Percentiles rank a stretch among this genome's conserved stretches.
Conservation (phyloP, 2,888 invertebrate genomes). For the Hirtodrosophila alboralis region DNA sequence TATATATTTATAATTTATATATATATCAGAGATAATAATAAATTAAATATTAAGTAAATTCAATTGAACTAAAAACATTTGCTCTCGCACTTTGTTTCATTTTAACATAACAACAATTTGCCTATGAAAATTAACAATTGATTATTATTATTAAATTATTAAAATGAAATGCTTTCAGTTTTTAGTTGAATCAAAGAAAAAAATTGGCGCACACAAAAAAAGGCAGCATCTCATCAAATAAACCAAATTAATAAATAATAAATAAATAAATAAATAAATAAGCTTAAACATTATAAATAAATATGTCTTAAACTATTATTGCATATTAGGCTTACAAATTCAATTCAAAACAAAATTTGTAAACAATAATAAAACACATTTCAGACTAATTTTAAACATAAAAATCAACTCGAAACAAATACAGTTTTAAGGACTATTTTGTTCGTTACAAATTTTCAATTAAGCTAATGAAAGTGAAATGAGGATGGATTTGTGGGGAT, state of each 20-base stretch:
- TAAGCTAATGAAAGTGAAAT: conserved; percentile 58
- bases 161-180: conserved; percentile 45
- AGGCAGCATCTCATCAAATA: conserved; percentile 32
- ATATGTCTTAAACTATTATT: conserved; percentile 62
- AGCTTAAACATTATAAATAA: conserved; percentile 67
- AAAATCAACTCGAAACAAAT: conserved; percentile 14
- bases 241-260: conserved; percentile 61
- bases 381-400: conserved; percentile 72
- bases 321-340: conserved; percentile 49
- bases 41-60: conserved; percentile 74
- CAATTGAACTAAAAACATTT: conserved; percentile 82
- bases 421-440: conserved; percentile 8
- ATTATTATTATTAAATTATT: conserved; percentile 29
- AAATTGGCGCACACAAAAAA: conserved; percentile 26
- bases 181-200: conserved; percentile 77
- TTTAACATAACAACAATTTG: conserved; percentile 79
- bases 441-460: conserved; percentile 40
- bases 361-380: conserved; percentile 58
- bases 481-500: conserved; percentile 2
- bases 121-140: conserved; percentile 75
- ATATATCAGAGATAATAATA: conserved; percentile 52
- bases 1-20: conserved; percentile 32
- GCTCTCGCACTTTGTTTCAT: conserved; percentile 45
- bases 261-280: conserved; percentile 71
- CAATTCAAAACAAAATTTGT: conserved; percentile 18